Evolutionary conservation across 2,888 invertebrate species (phyloP), one percentile per base, ranked within the genome.

Genomic region (Chamaedrilus cognettii): DNA sequence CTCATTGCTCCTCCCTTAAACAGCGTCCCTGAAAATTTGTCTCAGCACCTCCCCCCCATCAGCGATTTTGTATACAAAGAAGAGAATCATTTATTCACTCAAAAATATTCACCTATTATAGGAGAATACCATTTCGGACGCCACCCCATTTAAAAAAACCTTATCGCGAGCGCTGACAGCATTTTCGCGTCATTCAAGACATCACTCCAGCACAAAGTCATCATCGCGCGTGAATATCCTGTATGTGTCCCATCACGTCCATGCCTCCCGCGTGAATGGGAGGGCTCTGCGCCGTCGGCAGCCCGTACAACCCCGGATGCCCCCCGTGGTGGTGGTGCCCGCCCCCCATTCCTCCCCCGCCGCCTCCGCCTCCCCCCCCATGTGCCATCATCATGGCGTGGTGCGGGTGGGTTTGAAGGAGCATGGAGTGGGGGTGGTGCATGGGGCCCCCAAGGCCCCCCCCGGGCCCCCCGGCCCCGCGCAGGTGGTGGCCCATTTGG

Each of bases 401-500:
- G 0, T 61, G 61, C 30, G 85, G 84, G 71, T 85, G 85, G 33
- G 85, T 84, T 2, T 85, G 84, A 61, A 85, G 81, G 65, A 85
- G 80, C 85, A 85, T 85, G 69, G 84, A 82, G 3, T 49, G 49
- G 76, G 85, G 84, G 57, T 84, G 83, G 74, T 84, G 83, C 49
- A 84, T 84, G n/a, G 83, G 58, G 34, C 30, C 23, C 23, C 55
- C 11, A n/a, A 55, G 55, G 55, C n/a, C n/a, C n/a, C n/a, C n/a
- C n/a, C n/a, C n/a, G n/a, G n/a, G n/a, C n/a, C n/a, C n/a, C n/a
- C n/a, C n/a, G 11, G 52, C 26, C 11, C 2, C 4, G 7, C 30
- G 80, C 57, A 83, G 80, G 68, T 84, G 79, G 74, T 84, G 83
- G 63, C 83, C 81, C 82, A 84, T 84, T 75, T 83, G 82, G 52